Conservation (phyloP, 92 coral and sea anemone species). For the Palythoa grandis region DNA sequence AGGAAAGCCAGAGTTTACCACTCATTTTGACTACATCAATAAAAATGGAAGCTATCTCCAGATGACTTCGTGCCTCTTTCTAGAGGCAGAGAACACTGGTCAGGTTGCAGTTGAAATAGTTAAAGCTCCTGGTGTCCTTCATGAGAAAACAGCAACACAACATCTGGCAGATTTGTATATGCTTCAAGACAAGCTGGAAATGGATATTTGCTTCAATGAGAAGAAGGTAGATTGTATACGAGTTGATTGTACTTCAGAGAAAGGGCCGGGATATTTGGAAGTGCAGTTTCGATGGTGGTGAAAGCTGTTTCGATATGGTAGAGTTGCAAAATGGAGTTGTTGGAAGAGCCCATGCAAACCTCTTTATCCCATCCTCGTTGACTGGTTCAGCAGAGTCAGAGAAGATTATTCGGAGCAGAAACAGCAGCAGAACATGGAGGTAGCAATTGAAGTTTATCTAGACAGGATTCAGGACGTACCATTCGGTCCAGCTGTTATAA, state of each 20-base stretch:
- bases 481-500: conserved; percentile 38
- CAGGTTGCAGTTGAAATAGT: conserved; percentile 47
- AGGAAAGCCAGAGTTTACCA: conserved; percentile 48
- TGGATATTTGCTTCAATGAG: conserved; percentile 20
- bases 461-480: conserved; percentile 43
- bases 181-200: conserved; percentile 36
- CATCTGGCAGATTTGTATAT: conserved; percentile 40
- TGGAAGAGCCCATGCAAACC: conserved; percentile 39
- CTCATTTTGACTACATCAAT: conserved; percentile 43
- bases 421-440: conserved; percentile 49
- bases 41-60: conserved; percentile 55
- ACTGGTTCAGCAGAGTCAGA: conserved; percentile 33
- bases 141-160: conserved; percentile 48
- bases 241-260: conserved; percentile 60
- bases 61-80: conserved; percentile 42
- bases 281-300: conserved; percentile 62
- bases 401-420: conserved; percentile 30
- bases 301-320: conserved; percentile 39
- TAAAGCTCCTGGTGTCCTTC: conserved; percentile 49
- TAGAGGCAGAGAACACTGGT: conserved; percentile 55
- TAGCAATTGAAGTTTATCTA: conserved; percentile 54
- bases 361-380: conserved; percentile 26
- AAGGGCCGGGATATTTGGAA: conserved; percentile 51
- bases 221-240: conserved; percentile 58
- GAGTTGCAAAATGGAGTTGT: conserved; percentile 28